phyloP scores from a whole-genome alignment of 2,888 invertebrate genomes.

The Graphium colonna region DNA sequence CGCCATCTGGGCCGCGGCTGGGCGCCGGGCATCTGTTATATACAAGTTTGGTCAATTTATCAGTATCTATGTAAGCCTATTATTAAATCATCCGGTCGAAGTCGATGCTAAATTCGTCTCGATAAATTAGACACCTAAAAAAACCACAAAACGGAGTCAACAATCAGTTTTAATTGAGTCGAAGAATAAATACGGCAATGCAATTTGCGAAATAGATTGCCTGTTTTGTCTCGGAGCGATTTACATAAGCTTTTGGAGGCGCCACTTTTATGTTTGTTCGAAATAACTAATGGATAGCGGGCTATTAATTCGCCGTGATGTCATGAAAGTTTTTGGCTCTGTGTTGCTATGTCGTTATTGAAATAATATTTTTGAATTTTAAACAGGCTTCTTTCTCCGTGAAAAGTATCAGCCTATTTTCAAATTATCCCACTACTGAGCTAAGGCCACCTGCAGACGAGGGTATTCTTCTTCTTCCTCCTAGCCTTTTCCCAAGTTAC shows the following conservation, averaged over 20 bases:
- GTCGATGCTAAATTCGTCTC: too few species aligned
- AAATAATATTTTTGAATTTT: too few species aligned
- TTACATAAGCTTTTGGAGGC: constrained; percentile 18
- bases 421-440: too few species aligned
- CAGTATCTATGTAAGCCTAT: not conserved
- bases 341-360: not conserved
- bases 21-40: too few species aligned
- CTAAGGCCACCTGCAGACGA: too few species aligned
- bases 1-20: too few species aligned
- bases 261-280: not conserved
- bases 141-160: not conserved
- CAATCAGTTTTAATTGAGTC: constrained; percentile 2
- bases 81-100: not conserved
- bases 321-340: constrained; percentile 3
- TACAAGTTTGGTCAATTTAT: not conserved
- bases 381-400: too few species aligned
- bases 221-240: constrained; percentile 8
- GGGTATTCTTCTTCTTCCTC: too few species aligned
- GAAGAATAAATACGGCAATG: not conserved
- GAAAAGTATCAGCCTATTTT: too few species aligned
- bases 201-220: constrained; percentile 4
- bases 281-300: constrained; percentile 13
- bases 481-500: too few species aligned
- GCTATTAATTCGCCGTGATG: constrained; percentile 16
- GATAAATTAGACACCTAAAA: not conserved